Conservation (phyloP, 2,797 vertebrate species). For the Poecilia picta region DNA sequence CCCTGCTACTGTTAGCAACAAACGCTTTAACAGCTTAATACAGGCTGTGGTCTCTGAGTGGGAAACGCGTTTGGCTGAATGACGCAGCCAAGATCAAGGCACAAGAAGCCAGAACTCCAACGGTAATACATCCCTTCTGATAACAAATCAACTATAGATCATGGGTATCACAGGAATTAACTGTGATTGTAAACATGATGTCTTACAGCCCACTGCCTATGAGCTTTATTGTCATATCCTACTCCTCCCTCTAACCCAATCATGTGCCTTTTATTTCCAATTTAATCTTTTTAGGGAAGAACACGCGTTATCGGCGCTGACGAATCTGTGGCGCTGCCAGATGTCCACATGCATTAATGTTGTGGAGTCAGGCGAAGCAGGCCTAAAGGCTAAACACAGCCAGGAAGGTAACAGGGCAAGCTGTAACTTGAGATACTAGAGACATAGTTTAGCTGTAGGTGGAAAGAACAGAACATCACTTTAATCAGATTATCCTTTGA, state of each 20-base stretch:
- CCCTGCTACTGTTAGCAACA: slow-evolving; percentile 3
- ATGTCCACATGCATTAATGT: slow-evolving; percentile 70
- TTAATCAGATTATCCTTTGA: slow-evolving; percentile 34
- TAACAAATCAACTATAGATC: slow-evolving; percentile 40
- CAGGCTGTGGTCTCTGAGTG: slow-evolving; percentile 33
- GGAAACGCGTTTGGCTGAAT: slow-evolving; percentile 26
- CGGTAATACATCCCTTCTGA: slow-evolving; percentile 52
- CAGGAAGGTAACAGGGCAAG: slow-evolving; percentile 51
- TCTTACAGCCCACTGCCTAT: slow-evolving; percentile 43
- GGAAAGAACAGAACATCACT: slow-evolving; percentile 41
- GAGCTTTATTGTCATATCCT: slow-evolving; percentile 61
- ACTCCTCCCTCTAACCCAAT: slow-evolving; percentile 68
- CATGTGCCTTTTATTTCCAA: slow-evolving; percentile 65
- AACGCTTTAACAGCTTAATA: slow-evolving; percentile 45
- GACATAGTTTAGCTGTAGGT: slow-evolving; percentile 33
- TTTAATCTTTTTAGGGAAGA: slow-evolving; percentile 68
- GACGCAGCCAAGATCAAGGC: slow-evolving; percentile 56
- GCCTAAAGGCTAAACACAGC: slow-evolving; percentile 56
- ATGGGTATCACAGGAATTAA: slow-evolving; percentile 46
- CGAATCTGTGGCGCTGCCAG: slow-evolving; percentile 70
- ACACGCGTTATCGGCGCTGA: slow-evolving; percentile 63
- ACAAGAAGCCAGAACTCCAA: slow-evolving; percentile 52
- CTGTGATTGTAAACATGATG: slow-evolving; percentile 49
- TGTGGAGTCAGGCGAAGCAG: slow-evolving; percentile 52
- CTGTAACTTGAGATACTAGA: slow-evolving; percentile 59